Base-by-base conservation (phyloP, 2,888 invertebrate genomes). In the Thysanoteuthis rhombus region DNA sequence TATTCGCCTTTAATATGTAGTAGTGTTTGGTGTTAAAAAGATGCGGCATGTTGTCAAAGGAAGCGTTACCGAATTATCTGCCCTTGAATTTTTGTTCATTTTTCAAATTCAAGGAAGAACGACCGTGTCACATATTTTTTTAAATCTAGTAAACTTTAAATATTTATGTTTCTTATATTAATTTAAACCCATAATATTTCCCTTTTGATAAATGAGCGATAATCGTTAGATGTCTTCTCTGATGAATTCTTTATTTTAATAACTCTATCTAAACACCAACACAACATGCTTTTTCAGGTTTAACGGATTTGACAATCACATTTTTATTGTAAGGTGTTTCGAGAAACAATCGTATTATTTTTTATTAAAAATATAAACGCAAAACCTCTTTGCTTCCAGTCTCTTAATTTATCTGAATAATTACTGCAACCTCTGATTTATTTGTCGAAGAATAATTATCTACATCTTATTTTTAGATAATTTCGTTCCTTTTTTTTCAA, bases 41-140 rank as follows among this genome's bases (percentile, higher is more conserved):
- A 75, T 75, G n/a, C 75, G 75, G 75, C 75, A 75, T 75, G 75
- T 75, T n/a, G 58, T 58, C 8, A 75, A n/a, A 16, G 75, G 75
- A 58, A 92, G 89, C 89, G 52, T 52, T 93, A 92, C 93, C 28
- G 93, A 92, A 45, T 89, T 93, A 32, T 39, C 19, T 93, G 52
- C 52, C 47, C 38, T 75, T 75, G n/a, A n/a, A 75, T n/a, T 52
- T 52, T 52, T 52, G 75, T 75, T n/a, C n/a, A n/a, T 75, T 75
- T 75, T 75, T 75, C 75, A 75, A 75, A 75, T 75, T 12, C n/a
- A 75, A n/a, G 16, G 12, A n/a, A n/a, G n/a, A 75, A 75, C n/a
- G n/a, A 75, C 36, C 75, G n/a, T 75, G 32, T 75, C n/a, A n/a
- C 19, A n/a, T 75, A 75, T 75, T 10, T 75, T n/a, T 75, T 75